Evolutionary conservation across 2,888 invertebrate genomes (phyloP).

Genomic region (Dioctria rufipes): DNA sequence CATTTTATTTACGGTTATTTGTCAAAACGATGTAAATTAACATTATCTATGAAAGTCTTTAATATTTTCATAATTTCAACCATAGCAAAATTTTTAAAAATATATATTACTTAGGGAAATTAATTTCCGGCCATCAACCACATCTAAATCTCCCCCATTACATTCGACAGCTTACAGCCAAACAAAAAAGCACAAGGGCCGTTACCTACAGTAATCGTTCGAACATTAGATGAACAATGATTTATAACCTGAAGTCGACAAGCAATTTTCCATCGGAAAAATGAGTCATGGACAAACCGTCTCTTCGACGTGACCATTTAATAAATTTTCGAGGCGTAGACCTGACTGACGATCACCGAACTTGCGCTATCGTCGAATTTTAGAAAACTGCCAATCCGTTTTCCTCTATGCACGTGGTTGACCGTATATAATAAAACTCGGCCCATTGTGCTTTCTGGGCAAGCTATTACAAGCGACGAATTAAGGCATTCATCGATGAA

Average conservation of each 20-base stretch:
- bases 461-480: conserved; percentile 5
- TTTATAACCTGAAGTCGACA: conserved; percentile 45
- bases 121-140: too few relatives aligned
- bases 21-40: too few relatives aligned
- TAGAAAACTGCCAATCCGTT: conserved; percentile 41
- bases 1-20: too few relatives aligned
- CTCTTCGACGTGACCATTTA: conserved; percentile 54
- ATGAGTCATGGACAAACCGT: conserved; percentile 53
- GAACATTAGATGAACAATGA: conserved; percentile 50
- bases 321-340: conserved; percentile 48
- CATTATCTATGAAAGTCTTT: too few relatives aligned
- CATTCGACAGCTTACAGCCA: background rate
- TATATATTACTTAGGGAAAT: too few relatives aligned
- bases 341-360: conserved; percentile 40
- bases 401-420: conserved; percentile 39
- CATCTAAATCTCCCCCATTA: too few relatives aligned
- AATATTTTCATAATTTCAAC: too few relatives aligned
- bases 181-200: conserved; percentile 5
- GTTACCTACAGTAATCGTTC: conserved; percentile 41
- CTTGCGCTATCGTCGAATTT: conserved; percentile 27
- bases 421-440: background rate
- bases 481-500: conserved; percentile 28
- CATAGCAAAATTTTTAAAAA: too few relatives aligned
- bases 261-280: conserved; percentile 53
- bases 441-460: conserved; percentile 1